A percentile compares a stretch with the other conserved stretches of the same genome.
Conservation (phyloP, 2,888 invertebrate species). For the Xestia c-nigrum region DNA sequence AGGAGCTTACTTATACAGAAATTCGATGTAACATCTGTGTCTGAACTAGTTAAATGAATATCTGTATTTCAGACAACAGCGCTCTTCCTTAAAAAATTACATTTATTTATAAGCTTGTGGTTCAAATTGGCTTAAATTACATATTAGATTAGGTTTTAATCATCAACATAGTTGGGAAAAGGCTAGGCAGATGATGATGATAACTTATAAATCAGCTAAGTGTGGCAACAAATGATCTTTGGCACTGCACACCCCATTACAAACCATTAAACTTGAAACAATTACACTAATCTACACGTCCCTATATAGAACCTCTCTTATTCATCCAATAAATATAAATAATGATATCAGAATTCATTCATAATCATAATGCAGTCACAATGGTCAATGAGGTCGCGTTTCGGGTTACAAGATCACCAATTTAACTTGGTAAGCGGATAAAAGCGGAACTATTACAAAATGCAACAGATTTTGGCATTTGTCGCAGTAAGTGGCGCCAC, state of each 20-base stretch:
- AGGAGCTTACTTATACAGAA: no score
- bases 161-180: no score
- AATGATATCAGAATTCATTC: conserved; percentile 43
- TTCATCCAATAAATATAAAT: conserved; percentile 34
- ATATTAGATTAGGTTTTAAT: no score
- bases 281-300: background rate
- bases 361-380: conserved; percentile 38
- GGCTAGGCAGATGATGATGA: no score
- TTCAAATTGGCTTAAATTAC: no score
- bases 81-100: no score
- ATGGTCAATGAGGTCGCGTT: conserved; percentile 34
- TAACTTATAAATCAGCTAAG: background rate
- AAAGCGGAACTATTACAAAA: conserved; percentile 13
- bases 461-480: conserved; percentile 13
- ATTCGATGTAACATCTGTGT: no score
- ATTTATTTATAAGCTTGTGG: no score
- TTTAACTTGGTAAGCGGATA: conserved; percentile 9
- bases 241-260: background rate
- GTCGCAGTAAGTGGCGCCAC: conserved; percentile 40
- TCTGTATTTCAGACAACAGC: no score
- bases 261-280: conserved; percentile 27
- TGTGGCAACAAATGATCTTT: conserved; percentile 14
- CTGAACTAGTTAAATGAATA: no score
- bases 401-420: conserved; percentile 41
- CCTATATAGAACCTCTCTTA: conserved; percentile 11